Evolutionary conservation across 2,797 vertebrate genomes (phyloP).

Genomic region (Sandelia bainsii): DNA sequence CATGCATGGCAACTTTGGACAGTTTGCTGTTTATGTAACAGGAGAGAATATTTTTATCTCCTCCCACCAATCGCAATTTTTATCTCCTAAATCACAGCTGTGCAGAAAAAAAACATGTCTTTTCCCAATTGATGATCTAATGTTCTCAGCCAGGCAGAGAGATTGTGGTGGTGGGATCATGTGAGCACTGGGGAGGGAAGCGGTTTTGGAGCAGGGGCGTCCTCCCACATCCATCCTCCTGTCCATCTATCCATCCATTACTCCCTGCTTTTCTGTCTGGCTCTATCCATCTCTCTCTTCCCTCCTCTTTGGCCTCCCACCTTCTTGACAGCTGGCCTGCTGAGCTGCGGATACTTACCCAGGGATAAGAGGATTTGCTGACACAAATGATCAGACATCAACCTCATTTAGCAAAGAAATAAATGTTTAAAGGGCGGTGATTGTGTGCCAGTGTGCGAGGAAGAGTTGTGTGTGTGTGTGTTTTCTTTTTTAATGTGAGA

Average conservation of each 20-base stretch:
- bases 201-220: neutral
- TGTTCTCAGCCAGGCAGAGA: slow-evolving; percentile 46
- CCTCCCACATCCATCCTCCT: slow-evolving; percentile 42
- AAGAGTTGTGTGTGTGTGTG: slow-evolving; percentile 13
- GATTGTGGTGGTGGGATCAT: slow-evolving; percentile 62
- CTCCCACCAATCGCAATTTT: slow-evolving; percentile 6
- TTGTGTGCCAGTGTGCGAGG: slow-evolving; percentile 24
- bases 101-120: slow-evolving; percentile 25
- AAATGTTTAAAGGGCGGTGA: slow-evolving; percentile 59
- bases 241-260: slow-evolving; percentile 35
- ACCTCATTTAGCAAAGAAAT: slow-evolving; percentile 82
- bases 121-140: slow-evolving; percentile 58
- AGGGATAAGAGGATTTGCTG: slow-evolving; percentile 84
- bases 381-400: slow-evolving; percentile 86
- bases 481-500: slow-evolving; percentile 13
- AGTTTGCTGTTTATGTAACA: slow-evolving; percentile 31
- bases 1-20: slow-evolving; percentile 12
- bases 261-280: slow-evolving; percentile 45
- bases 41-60: slow-evolving; percentile 19
- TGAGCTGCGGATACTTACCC: slow-evolving; percentile 82
- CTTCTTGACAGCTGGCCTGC: slow-evolving; percentile 85
- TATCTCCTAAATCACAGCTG: slow-evolving; percentile 40
- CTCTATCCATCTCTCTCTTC: slow-evolving; percentile 30
- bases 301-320: slow-evolving; percentile 69
- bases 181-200: slow-evolving; percentile 46